A percentile compares a stretch with the other conserved stretches of the same genome.
These are phyloP conservation scores for Ranitomeya variabilis DNA, from an alignment of 2,113 vertebrate genomes.

Conservation along the genomic window DNA sequence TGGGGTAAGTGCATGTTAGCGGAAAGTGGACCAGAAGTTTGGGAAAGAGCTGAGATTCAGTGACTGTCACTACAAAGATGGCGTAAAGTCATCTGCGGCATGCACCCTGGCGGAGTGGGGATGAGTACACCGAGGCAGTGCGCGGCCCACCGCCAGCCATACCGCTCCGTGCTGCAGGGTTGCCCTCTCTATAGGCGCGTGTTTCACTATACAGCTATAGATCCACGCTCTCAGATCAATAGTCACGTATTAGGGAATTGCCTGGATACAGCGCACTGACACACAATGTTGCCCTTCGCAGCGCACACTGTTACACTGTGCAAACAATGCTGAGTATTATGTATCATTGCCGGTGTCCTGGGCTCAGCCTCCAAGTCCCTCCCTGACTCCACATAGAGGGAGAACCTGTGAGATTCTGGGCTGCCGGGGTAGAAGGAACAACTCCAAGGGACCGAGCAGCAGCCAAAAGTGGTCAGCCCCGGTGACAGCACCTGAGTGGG, in stretches of 20 bases:
- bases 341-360: background rate
- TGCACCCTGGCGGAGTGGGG: too few relatives aligned
- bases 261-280: background rate
- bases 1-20: too few relatives aligned
- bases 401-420: slow-evolving; percentile 37
- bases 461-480: slow-evolving; percentile 2
- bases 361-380: slow-evolving; percentile 20
- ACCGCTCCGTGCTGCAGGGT: too few relatives aligned
- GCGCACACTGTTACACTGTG: background rate
- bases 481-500: background rate
- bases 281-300: background rate
- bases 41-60: too few relatives aligned
- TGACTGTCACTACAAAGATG: too few relatives aligned
- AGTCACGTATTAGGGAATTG: background rate
- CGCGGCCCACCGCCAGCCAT: too few relatives aligned
- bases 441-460: slow-evolving; percentile 1
- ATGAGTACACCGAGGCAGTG: too few relatives aligned
- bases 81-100: too few relatives aligned
- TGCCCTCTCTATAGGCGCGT: too few relatives aligned
- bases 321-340: slow-evolving; percentile 2
- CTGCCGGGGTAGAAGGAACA: slow-evolving; percentile 31
- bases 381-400: slow-evolving; percentile 41
- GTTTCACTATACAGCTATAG: background rate
- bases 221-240: background rate
- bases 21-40: too few relatives aligned